phyloP scores from a whole-genome alignment of 2,113 vertebrate species.

The Phodopus roborovskii region DNA sequence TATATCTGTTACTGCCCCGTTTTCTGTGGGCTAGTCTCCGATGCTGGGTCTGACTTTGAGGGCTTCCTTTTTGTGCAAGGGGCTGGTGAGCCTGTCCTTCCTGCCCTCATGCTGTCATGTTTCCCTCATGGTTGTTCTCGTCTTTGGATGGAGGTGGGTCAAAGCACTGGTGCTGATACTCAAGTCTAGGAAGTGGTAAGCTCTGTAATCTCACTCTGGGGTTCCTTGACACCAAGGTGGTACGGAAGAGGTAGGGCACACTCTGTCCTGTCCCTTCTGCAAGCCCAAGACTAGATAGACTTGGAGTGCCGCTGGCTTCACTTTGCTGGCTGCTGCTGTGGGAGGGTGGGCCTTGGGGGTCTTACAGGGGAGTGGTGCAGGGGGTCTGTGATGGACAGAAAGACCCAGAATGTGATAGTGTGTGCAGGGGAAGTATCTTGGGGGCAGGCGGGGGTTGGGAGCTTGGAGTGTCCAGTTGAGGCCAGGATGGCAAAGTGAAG shows the following conservation, averaged over 20 bases:
- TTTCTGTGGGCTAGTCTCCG: constrained; percentile 34
- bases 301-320: not conserved
- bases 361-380: fast-evolving
- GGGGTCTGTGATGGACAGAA: not conserved
- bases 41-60: not conserved
- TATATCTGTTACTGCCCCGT: not conserved
- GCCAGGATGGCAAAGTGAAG: not conserved
- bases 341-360: not conserved
- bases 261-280: not conserved
- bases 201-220: not conserved
- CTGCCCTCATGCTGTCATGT: not conserved
- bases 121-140: not conserved
- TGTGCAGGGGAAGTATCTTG: not conserved
- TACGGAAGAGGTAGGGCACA: not conserved
- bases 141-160: not conserved
- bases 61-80: constrained; percentile 41
- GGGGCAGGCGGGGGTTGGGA: not conserved
- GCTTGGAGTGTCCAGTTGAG: fast-evolving
- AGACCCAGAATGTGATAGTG: not conserved
- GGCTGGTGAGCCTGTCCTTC: not conserved
- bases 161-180: not conserved
- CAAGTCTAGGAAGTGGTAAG: not conserved
- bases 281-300: not conserved
- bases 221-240: not conserved
- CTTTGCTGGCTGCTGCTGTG: not conserved